These are phyloP conservation scores for Calliopum simillimum DNA, from an alignment of 2,888 invertebrate species.

Conservation along the genomic window DNA sequence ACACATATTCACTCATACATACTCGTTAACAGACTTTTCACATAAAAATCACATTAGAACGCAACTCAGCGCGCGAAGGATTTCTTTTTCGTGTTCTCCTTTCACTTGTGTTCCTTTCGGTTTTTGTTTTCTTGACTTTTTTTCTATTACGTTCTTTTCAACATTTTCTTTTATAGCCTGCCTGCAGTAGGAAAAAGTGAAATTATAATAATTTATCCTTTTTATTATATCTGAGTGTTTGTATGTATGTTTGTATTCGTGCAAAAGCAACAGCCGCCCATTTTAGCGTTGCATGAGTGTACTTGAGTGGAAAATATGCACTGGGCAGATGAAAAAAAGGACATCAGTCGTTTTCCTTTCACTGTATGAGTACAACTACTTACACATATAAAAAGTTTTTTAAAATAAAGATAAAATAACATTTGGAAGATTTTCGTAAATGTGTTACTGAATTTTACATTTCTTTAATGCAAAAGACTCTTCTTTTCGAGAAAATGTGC, in stretches of 20 bases:
- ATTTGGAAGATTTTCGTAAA: too few relatives aligned
- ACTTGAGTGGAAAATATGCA: background rate
- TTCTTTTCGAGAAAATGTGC: too few relatives aligned
- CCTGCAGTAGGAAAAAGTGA: background rate
- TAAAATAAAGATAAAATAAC: too few relatives aligned
- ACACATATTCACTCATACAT: background rate
- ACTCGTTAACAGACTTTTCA: background rate
- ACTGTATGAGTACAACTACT: too few relatives aligned
- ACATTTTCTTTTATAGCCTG: too few relatives aligned
- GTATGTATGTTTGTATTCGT: background rate
- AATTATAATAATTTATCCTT: background rate
- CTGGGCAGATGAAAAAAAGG: slow-evolving; percentile 3
- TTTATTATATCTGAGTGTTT: background rate
- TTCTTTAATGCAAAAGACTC: too few relatives aligned
- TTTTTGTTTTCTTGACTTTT: background rate
- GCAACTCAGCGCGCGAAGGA: slow-evolving; percentile 8
- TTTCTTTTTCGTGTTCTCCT: background rate
- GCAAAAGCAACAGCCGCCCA: background rate
- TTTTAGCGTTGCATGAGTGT: background rate
- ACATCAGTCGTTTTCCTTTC: background rate
- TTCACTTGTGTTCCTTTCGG: background rate
- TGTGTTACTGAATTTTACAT: too few relatives aligned
- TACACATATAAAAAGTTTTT: too few relatives aligned
- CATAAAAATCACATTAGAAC: slow-evolving; percentile 1
- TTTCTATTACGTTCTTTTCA: too few relatives aligned